Evolutionary conservation across 2,888 invertebrate genomes (phyloP).

Genomic region (Dynastes hyllus): DNA sequence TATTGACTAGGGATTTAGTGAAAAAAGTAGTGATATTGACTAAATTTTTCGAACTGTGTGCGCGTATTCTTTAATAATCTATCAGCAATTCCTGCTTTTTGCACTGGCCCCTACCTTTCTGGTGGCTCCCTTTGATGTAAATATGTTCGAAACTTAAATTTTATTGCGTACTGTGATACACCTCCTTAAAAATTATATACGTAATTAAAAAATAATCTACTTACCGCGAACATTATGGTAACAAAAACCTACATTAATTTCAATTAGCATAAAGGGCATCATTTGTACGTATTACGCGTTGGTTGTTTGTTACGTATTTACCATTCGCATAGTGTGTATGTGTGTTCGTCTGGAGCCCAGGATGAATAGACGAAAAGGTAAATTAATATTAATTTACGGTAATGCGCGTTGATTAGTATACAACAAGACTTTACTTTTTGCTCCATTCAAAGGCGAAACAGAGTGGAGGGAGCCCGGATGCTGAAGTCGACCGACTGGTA

Average conservation of each 20-base stretch:
- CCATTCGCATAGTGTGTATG: not conserved
- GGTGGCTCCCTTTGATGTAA: too few relatives aligned
- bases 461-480: not conserved
- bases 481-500: not conserved
- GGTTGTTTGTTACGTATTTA: not conserved
- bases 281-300: constrained; percentile 16
- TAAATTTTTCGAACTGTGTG: too few relatives aligned
- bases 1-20: too few relatives aligned
- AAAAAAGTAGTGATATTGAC: too few relatives aligned
- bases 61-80: too few relatives aligned
- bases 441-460: constrained; percentile 9
- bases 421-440: constrained; percentile 41
- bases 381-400: constrained; percentile 41
- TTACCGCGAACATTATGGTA: not conserved
- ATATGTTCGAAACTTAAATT: too few relatives aligned
- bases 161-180: not conserved
- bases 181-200: not conserved
- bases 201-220: constrained; percentile 13
- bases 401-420: constrained; percentile 28
- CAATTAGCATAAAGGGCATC: constrained; percentile 20
- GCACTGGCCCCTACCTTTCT: too few relatives aligned
- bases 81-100: too few relatives aligned
- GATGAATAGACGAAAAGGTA: constrained; percentile 9
- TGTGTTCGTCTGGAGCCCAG: not conserved
- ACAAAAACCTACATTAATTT: constrained; percentile 23